Evolutionary conservation across 2,888 invertebrate species (phyloP).

Genomic region (Phyllotreta cruciferae): DNA sequence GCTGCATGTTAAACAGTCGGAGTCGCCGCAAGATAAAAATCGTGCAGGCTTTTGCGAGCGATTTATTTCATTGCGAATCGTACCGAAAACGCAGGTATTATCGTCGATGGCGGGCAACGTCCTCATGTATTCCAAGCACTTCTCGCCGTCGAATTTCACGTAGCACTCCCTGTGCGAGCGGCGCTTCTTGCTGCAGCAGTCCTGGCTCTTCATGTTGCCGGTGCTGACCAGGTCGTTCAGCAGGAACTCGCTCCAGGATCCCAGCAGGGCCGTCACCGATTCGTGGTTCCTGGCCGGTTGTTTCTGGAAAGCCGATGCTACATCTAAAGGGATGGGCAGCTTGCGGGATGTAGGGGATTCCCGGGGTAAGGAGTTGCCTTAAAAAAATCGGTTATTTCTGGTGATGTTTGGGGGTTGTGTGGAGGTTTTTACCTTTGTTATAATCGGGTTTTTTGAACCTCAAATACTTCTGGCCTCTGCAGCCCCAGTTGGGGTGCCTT

Average conservation of each 20-base stretch:
- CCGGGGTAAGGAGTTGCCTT: slow-evolving; percentile 62
- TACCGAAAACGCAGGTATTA: slow-evolving; percentile 70
- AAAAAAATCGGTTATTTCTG: slow-evolving; percentile 27
- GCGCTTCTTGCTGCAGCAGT: slow-evolving; percentile 57
- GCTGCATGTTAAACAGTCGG: not conserved
- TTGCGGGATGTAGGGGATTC: slow-evolving; percentile 65
- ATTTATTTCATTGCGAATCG: slow-evolving; percentile 47
- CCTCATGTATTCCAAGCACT: slow-evolving; percentile 73
- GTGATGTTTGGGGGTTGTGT: not conserved
- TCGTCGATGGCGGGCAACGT: slow-evolving; percentile 72
- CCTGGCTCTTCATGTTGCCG: slow-evolving; percentile 66
- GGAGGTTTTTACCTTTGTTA: slow-evolving; percentile 68
- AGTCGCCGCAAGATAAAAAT: not conserved
- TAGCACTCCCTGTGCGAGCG: slow-evolving; percentile 65
- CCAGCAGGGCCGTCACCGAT: slow-evolving; percentile 78
- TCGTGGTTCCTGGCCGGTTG: slow-evolving; percentile 70
- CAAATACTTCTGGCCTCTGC: slow-evolving; percentile 78
- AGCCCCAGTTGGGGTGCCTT: slow-evolving; percentile 83
- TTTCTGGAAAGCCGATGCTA: slow-evolving; percentile 66
- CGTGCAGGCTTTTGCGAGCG: not conserved
- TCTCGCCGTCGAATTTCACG: slow-evolving; percentile 57
- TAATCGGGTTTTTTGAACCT: slow-evolving; percentile 77
- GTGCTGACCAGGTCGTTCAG: slow-evolving; percentile 76
- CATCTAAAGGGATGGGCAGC: slow-evolving; percentile 68
- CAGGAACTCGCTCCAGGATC: slow-evolving; percentile 81